Evolutionary conservation across 2,797 vertebrate species (phyloP), one percentile per base, ranked within the genome.

Genomic region (Chloroceryle amazona): DNA sequence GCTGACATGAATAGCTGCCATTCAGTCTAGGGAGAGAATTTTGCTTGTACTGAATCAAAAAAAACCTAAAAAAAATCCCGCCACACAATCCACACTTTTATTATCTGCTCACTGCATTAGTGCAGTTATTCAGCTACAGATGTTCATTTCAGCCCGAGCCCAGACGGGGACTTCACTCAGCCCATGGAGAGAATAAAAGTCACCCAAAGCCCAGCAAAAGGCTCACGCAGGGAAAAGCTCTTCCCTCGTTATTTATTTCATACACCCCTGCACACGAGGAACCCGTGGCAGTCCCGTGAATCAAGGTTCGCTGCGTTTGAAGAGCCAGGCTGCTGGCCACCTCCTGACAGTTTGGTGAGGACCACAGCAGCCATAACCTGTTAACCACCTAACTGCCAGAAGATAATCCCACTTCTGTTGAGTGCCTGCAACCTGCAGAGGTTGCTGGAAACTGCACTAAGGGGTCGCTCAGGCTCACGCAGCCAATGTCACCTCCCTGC

Each of bases 11-110:
- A 95, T 95, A 90, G 93, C 70, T 84, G 85, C 93, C 92, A 84
- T 95, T 96, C 93, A 96, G 92, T 61, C 86, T 15, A 41, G 60
- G 41, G 51, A 90, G 81, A 96, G 60, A 90, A 87, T 91, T 96
- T 96, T 76, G 41, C 83, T 97, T 84, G 86, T 49, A 20, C 71
- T 44, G 41, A 72, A 89, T 63, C 2, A 66, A 85, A 70, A 47
- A 68, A 65, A 76, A 93, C 39, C 39, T 21, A 20, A 29, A 28
- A 68, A 62, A 81, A 58, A 54, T 6, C 80, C 42, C 86, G 29
- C 67, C 81, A 87, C 63, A 89, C 92, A 94, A 67, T 79, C 92
- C 28, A 4, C 67, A 80, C 92, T 95, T 63, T 94, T 75, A 87
- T 80, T 49, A 58, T 54, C 78, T n/a, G 70, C 17, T 78, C 62